phyloP scores from a whole-genome alignment of 2,113 vertebrate genomes.

The Channa maculata region DNA sequence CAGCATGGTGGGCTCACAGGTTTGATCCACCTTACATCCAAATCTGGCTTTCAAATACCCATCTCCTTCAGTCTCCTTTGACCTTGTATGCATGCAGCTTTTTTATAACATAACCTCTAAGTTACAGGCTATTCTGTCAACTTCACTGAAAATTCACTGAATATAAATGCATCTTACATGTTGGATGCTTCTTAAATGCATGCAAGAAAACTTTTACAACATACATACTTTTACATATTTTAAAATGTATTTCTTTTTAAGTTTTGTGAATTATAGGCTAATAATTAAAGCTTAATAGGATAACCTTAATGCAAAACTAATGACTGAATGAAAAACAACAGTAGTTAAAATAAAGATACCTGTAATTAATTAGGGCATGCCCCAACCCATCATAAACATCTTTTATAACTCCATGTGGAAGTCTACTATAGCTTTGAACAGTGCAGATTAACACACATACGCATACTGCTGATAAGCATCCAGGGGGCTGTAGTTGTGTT shows the following conservation, averaged over 20 bases:
- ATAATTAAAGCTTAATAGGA: background rate
- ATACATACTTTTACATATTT: too few relatives aligned
- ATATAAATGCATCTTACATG: too few relatives aligned
- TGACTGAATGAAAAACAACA: constrained; percentile 34
- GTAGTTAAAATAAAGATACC: constrained; percentile 38
- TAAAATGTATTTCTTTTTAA: background rate
- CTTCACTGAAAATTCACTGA: background rate
- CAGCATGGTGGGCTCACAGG: background rate
- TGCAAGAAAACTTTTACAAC: too few relatives aligned
- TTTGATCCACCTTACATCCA: constrained; percentile 15
- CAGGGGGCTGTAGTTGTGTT: constrained; percentile 59
- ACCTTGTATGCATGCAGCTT: constrained; percentile 3
- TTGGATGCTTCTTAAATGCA: too few relatives aligned
- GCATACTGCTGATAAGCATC: constrained; percentile 47
- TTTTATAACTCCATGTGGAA: constrained; percentile 60
- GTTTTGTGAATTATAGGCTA: background rate
- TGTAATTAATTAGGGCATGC: constrained; percentile 60
- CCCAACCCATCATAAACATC: constrained; percentile 46
- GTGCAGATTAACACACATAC: constrained; percentile 43
- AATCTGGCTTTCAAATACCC: constrained; percentile 32
- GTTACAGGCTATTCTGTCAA: background rate
- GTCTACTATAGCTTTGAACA: constrained; percentile 49
- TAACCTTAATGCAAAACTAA: constrained; percentile 5
- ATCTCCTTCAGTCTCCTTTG: constrained; percentile 10
- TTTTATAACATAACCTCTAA: background rate